Evolutionary conservation across 2,888 invertebrate species (phyloP).

Genomic region (Alviniconcha strummeri): DNA sequence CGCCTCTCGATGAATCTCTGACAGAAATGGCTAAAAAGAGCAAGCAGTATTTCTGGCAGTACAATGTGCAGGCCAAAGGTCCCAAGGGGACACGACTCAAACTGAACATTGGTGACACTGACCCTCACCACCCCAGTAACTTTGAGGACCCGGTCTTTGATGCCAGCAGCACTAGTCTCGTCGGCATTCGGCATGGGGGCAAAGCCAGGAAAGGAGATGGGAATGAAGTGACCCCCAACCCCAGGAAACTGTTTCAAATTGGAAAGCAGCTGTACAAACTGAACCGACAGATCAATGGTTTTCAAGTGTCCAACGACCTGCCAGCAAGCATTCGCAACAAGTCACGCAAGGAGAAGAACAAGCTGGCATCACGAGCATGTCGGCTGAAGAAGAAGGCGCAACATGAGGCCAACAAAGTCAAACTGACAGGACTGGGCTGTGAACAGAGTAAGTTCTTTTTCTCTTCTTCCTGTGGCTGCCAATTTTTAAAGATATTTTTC

Average conservation of each 20-base stretch:
- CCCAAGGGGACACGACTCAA: conserved; percentile 90
- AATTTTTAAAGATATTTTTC: too few relatives aligned
- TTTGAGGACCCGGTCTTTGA: conserved; percentile 97
- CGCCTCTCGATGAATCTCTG: conserved; percentile 40
- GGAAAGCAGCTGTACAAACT: conserved; percentile 94
- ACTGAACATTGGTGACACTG: conserved; percentile 79
- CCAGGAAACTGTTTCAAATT: conserved; percentile 90
- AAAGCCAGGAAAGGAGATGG: conserved; percentile 97
- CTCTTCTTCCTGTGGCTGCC: too few relatives aligned
- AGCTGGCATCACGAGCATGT: conserved; percentile 96
- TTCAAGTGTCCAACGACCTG: conserved; percentile 70
- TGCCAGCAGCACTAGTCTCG: conserved; percentile 75
- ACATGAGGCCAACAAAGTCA: conserved; percentile 98
- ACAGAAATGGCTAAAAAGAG: conserved; percentile 51
- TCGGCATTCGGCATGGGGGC: conserved; percentile 64
- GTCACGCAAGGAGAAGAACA: conserved; percentile 94
- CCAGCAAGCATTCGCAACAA: conserved; percentile 61
- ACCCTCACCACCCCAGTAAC: conserved; percentile 92
- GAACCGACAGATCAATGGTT: conserved; percentile 85
- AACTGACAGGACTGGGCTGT: conserved; percentile 91
- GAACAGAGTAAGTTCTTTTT: conserved; percentile 89
- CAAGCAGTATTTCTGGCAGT: conserved; percentile 92
- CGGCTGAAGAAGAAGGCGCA: conserved; percentile 98
- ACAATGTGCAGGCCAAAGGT: conserved; percentile 98
- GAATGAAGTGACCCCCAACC: conserved; percentile 96